A percentile compares a stretch with the other conserved stretches of the same genome.
Evolutionary conservation across 2,888 invertebrate species (phyloP).

Genomic region (Archaeoteleia sp.): DNA sequence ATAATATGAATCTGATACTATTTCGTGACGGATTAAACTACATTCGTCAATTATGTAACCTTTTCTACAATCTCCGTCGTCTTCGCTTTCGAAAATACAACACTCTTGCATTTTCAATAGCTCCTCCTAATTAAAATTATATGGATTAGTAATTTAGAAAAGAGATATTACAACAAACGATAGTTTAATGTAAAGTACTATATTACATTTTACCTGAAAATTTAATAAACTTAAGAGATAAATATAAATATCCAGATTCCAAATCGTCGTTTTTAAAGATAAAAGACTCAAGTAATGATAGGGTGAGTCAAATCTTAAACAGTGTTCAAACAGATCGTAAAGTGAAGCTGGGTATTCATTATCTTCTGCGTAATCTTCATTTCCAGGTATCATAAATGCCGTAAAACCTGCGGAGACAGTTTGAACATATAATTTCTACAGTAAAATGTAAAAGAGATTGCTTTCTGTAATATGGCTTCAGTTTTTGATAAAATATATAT

Average conservation of each 20-base stretch:
- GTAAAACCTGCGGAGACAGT: constrained; percentile 61
- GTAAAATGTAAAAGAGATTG: too few relatives aligned
- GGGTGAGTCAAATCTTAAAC: constrained; percentile 62
- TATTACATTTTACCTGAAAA: constrained; percentile 67
- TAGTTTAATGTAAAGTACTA: too few relatives aligned
- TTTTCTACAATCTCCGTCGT: constrained; percentile 50
- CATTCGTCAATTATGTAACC: constrained; percentile 64
- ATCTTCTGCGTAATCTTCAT: constrained; percentile 59
- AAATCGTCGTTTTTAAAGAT: constrained; percentile 64
- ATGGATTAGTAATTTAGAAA: not conserved
- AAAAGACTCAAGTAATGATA: constrained; percentile 68
- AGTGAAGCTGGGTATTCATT: constrained; percentile 62
- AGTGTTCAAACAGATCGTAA: constrained; percentile 61
- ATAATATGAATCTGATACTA: constrained; percentile 65
- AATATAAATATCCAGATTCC: constrained; percentile 69
- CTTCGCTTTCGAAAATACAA: constrained; percentile 54
- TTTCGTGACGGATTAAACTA: constrained; percentile 64
- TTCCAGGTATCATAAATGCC: constrained; percentile 61
- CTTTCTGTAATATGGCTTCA: too few relatives aligned
- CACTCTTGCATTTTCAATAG: constrained; percentile 64
- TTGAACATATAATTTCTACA: not conserved
- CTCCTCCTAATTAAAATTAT: constrained; percentile 56
- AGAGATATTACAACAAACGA: not conserved
- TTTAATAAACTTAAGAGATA: constrained; percentile 61
- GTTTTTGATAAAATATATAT: too few relatives aligned